These are phyloP conservation scores for Pyrrhosoma nymphula DNA, from an alignment of 2,888 invertebrate species.

Conservation along the genomic window DNA sequence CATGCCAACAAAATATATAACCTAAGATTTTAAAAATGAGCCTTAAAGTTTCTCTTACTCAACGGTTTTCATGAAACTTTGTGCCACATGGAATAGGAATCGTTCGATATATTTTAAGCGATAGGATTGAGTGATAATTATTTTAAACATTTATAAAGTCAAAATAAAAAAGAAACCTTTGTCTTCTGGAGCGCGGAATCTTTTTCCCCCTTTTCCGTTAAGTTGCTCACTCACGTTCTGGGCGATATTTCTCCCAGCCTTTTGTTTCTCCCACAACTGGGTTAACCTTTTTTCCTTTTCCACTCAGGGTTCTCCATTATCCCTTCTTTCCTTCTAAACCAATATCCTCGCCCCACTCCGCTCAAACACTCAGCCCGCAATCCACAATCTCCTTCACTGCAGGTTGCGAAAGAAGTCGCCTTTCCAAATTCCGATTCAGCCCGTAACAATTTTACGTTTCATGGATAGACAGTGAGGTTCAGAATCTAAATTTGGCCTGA, in stretches of 20 bases:
- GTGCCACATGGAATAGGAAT: too few species aligned
- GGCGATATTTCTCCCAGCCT: background rate
- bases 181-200: background rate
- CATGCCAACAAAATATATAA: too few species aligned
- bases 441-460: background rate
- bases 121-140: too few species aligned
- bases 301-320: background rate
- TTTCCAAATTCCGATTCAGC: background rate
- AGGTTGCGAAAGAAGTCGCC: background rate
- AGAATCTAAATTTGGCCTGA: too few species aligned
- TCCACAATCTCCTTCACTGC: background rate
- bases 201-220: background rate
- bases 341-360: background rate
- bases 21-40: too few species aligned
- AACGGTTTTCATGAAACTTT: too few species aligned
- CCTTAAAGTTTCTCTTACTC: too few species aligned
- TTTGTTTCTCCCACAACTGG: background rate
- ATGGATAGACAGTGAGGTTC: background rate
- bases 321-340: background rate
- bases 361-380: background rate
- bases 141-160: too few species aligned
- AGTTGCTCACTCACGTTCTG: background rate
- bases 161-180: too few species aligned
- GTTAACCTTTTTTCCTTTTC: background rate
- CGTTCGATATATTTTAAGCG: too few species aligned